Conservation (phyloP, 2,888 invertebrate genomes). For the Drosophila peninsularis region DNA sequence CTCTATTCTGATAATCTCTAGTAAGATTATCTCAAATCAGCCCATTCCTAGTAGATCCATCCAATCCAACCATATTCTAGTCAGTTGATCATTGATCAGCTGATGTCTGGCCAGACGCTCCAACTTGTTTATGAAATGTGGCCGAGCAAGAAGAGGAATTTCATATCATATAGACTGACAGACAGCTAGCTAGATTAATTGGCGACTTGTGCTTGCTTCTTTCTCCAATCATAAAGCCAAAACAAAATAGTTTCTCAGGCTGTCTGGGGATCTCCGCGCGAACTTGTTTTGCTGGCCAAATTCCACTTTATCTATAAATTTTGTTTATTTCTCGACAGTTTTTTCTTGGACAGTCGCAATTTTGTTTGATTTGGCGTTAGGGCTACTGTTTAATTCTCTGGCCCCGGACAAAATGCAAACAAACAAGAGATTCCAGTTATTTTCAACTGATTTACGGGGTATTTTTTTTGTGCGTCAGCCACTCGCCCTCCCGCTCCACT, state of each 20-base stretch:
- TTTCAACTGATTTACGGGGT: slow-evolving; percentile 76
- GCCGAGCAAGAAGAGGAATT: background rate
- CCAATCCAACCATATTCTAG: no score
- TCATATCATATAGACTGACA: background rate
- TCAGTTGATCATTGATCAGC: background rate
- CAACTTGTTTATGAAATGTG: background rate
- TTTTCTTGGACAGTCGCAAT: slow-evolving; percentile 28
- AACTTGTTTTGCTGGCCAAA: slow-evolving; percentile 25
- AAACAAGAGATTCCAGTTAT: slow-evolving; percentile 72
- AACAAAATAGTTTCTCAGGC: slow-evolving; percentile 16
- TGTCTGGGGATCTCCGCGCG: slow-evolving; percentile 24
- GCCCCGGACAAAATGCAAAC: slow-evolving; percentile 34
- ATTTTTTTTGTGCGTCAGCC: slow-evolving; percentile 76
- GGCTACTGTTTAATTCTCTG: slow-evolving; percentile 74
- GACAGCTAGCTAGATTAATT: slow-evolving; percentile 5
- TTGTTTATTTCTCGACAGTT: slow-evolving; percentile 10
- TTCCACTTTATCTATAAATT: slow-evolving; percentile 11
- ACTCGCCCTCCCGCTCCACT: background rate
- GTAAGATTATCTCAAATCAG: background rate
- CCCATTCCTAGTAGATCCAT: background rate
- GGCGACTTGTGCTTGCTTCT: background rate
- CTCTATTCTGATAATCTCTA: background rate
- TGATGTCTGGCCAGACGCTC: background rate
- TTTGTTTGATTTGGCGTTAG: slow-evolving; percentile 59
- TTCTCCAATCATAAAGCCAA: background rate